Evolutionary conservation across 2,888 invertebrate species (phyloP), one percentile per base, ranked within the genome.

Genomic region (Tipula confusa): DNA sequence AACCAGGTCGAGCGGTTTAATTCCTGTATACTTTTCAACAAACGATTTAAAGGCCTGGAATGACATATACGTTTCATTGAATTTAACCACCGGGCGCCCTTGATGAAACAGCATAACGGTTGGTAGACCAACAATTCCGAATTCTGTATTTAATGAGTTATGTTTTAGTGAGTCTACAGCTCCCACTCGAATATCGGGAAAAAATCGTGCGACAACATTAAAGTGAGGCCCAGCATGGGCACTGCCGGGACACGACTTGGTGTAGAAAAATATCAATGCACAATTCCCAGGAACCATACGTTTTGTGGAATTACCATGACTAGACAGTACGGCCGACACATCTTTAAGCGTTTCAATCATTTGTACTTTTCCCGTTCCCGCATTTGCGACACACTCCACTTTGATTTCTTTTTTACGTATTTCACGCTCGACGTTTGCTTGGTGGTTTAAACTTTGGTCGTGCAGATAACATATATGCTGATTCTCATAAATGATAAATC

Each of bases 111-210:
- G 91, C 90, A 97, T 92, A 36, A 97, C 88, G 2, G 97, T 96
- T 6, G 98, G 98, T 48, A 98, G 94, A 18, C 97, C 97, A 7
- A 97, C 94, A 84, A 97, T 95, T 9, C 97, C 97, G 89, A 96
- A 97, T 86, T 97, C 96, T 0, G 97, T 95, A 89, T 97, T 97
- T 83, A 97, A 95, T 84, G 95, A 93, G 87, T 94, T 94, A 87
- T 95, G 93, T 87, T 93, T 93, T 86, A 95, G 92, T 1, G 97
- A 97, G 91, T 99, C 97, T 18, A 98, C 93, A 1, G 96, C 98
- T 9, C 97, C 94, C 88, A 97, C 93, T 89, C 95, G 95, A 0
- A 99, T 91, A 86, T 94, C 93, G 0, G 97, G 96, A 89, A 96
- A 98, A 2, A 95, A 93, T 87, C 96, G 91, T 0, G 97, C 95